Percentiles rank a stretch among this genome's conserved stretches.
Evolutionary conservation across 2,113 vertebrate genomes (phyloP).

Genomic region (Calcarius ornatus): DNA sequence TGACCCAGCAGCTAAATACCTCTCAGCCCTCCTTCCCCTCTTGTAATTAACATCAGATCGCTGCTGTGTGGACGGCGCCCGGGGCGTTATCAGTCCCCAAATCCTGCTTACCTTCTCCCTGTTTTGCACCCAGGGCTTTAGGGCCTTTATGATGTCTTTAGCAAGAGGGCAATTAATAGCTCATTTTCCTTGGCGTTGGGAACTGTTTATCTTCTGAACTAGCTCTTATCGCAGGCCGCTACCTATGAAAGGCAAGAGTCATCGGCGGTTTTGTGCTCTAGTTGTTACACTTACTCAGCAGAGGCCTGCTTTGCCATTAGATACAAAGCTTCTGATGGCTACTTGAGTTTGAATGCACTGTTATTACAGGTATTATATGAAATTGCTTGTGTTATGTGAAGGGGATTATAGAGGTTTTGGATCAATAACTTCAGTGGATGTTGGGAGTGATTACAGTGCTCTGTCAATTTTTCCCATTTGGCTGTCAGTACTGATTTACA

Average conservation of each 20-base stretch:
- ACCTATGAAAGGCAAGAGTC: conserved; percentile 71
- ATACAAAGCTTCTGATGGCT: conserved; percentile 87
- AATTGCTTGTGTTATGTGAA: conserved; percentile 96
- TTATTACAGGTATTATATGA: conserved; percentile 99
- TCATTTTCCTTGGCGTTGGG: conserved; percentile 73
- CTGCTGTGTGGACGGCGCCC: conserved; percentile 37
- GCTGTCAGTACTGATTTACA: conserved; percentile 85
- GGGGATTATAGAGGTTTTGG: conserved; percentile 93
- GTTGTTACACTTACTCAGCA: conserved; percentile 73
- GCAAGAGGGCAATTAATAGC: conserved; percentile 80
- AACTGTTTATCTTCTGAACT: conserved; percentile 78
- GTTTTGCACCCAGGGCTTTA: conserved; percentile 45
- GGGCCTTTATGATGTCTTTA: conserved; percentile 67
- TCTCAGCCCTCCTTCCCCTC: conserved; percentile 67
- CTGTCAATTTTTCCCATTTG: conserved; percentile 90
- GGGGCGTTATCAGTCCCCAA: conserved; percentile 65
- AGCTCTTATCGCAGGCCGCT: conserved; percentile 72
- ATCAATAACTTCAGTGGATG: conserved; percentile 96
- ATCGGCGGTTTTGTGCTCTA: conserved; percentile 66
- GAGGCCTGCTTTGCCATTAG: conserved; percentile 83
- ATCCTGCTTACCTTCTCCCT: conserved; percentile 57
- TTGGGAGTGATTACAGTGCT: conserved; percentile 92
- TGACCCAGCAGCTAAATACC: conserved; percentile 75
- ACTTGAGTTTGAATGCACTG: conserved; percentile 89
- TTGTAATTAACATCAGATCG: conserved; percentile 79